Conservation (phyloP, 1,140 invertebrate genomes). For the Paralvinella palmiformis region DNA sequence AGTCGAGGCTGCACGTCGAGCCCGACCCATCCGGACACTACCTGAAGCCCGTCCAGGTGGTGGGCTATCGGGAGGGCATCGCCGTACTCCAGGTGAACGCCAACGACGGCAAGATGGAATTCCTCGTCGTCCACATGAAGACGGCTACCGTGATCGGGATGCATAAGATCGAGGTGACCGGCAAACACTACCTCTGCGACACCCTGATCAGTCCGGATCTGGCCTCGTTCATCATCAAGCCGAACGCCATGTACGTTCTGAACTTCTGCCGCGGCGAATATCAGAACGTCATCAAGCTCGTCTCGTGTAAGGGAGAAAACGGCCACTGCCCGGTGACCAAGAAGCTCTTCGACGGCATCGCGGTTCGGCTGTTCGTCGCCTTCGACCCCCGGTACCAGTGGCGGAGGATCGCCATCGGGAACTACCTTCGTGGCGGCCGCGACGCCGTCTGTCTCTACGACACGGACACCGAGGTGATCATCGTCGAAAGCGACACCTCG, state of each 20-base stretch:
- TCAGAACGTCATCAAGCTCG: constrained; percentile 15
- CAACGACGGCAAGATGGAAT: constrained; percentile 15
- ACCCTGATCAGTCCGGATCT: constrained; percentile 21
- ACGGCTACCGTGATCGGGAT: constrained; percentile 14
- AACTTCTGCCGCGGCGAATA: constrained; percentile 21
- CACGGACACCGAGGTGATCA: constrained; percentile 5
- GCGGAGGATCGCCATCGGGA: constrained; percentile 15
- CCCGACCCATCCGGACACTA: constrained; percentile 19
- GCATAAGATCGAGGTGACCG: constrained; percentile 11
- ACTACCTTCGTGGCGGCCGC: constrained; percentile 9
- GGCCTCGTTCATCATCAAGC: constrained; percentile 19
- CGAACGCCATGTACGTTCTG: constrained; percentile 22
- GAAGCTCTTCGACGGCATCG: constrained; percentile 13
- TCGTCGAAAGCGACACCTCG: constrained; percentile 3
- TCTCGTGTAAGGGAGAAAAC: constrained; percentile 16
- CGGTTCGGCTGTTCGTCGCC: constrained; percentile 17
- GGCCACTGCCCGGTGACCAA: constrained; percentile 7
- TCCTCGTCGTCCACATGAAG: constrained; percentile 21
- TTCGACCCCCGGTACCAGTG: constrained; percentile 18
- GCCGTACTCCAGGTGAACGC: constrained; percentile 14
- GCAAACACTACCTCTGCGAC: constrained; percentile 21
- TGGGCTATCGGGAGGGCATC: constrained; percentile 20
- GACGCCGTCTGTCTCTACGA: constrained; percentile 20
- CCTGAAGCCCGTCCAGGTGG: constrained; percentile 19
- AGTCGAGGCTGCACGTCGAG: constrained; percentile 15